Evolutionary conservation across 2,888 invertebrate genomes (phyloP).

Genomic region (Noctua janthe): DNA sequence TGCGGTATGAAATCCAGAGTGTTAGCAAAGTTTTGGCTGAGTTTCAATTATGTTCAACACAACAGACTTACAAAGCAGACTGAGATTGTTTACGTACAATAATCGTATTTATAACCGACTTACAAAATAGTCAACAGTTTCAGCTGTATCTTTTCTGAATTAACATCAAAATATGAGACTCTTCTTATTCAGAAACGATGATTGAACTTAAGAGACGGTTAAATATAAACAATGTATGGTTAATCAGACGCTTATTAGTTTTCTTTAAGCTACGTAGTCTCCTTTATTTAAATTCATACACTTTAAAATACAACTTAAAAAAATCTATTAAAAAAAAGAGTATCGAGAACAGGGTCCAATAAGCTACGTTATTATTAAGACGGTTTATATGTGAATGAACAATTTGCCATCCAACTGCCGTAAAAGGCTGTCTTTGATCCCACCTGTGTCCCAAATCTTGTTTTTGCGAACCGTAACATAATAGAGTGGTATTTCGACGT

Average conservation of each 20-base stretch:
- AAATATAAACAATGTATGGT: background rate
- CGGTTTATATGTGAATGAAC: background rate
- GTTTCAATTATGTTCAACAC: conserved; percentile 51
- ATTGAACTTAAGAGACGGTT: background rate
- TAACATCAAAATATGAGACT: background rate
- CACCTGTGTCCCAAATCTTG: conserved; percentile 67
- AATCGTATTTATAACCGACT: conserved; percentile 38
- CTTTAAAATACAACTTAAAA: too few relatives aligned
- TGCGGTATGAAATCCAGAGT: conserved; percentile 42
- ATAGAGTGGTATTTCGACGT: conserved; percentile 77
- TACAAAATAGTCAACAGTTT: conserved; percentile 5
- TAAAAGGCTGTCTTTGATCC: conserved; percentile 35
- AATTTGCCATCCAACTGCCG: conserved; percentile 12
- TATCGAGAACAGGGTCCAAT: too few relatives aligned
- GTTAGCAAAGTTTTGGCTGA: conserved; percentile 50
- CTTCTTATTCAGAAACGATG: background rate
- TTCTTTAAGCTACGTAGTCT: too few relatives aligned
- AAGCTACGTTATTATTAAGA: background rate
- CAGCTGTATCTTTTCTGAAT: conserved; percentile 6
- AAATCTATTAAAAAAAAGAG: too few relatives aligned
- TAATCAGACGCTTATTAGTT: background rate
- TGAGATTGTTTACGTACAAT: conserved; percentile 34
- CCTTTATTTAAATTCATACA: too few relatives aligned
- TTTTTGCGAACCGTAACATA: conserved; percentile 70
- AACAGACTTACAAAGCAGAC: conserved; percentile 33